A percentile compares a stretch with the other conserved stretches of the same genome.
These are phyloP conservation scores for Mercenaria mercenaria DNA, from an alignment of 1,140 invertebrate species.

Conservation along the genomic window DNA sequence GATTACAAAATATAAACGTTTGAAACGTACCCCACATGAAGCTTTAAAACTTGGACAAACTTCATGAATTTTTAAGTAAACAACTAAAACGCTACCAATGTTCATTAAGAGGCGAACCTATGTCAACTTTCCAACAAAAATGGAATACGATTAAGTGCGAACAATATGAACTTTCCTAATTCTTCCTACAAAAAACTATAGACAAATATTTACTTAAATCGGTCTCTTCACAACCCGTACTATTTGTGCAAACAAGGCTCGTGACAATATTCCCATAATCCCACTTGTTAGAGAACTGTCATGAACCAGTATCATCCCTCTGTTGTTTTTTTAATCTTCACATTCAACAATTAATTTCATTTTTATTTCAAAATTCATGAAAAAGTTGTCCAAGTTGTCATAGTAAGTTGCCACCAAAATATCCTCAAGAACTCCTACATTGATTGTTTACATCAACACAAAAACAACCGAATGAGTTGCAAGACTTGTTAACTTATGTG, in stretches of 20 bases:
- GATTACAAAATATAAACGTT: conserved; percentile 9
- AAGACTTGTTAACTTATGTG: too few relatives aligned
- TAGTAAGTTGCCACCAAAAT: too few relatives aligned
- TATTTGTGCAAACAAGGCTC: conserved; percentile 41
- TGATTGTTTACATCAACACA: too few relatives aligned
- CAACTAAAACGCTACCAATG: conserved; percentile 57
- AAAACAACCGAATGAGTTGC: too few relatives aligned
- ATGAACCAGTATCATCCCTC: conserved; percentile 1
- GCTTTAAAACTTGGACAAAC: conserved; percentile 42
- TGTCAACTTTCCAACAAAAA: conserved; percentile 51
- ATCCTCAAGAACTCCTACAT: too few relatives aligned
- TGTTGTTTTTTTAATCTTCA: not conserved
- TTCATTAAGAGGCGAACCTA: conserved; percentile 18
- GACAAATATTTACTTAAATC: conserved; percentile 52
- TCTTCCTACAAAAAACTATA: conserved; percentile 53
- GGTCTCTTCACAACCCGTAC: conserved; percentile 35
- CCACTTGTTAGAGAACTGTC: conserved; percentile 47
- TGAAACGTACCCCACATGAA: conserved; percentile 50
- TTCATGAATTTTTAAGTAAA: conserved; percentile 41
- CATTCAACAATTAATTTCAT: not conserved
- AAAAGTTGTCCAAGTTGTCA: too few relatives aligned
- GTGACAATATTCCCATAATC: conserved; percentile 57
- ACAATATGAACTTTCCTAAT: conserved; percentile 55
- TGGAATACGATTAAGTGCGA: conserved; percentile 19
- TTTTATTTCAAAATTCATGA: not conserved